phyloP scores from a whole-genome alignment of 2,797 vertebrate species.

The Acropternis orthonyx region DNA sequence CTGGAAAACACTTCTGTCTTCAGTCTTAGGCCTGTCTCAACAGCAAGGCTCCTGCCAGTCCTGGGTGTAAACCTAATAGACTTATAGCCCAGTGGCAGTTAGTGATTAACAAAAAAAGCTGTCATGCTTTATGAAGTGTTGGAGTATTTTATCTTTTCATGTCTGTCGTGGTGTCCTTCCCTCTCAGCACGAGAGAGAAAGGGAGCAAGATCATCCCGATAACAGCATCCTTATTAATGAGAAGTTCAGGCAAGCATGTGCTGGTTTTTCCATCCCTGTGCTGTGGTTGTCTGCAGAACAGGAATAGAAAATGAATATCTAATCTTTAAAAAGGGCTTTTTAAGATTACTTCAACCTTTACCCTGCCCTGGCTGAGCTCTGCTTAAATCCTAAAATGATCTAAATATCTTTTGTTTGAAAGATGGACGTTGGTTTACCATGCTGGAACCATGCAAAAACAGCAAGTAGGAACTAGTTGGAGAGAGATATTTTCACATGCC shows the following conservation, averaged over 20 bases:
- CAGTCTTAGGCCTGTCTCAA: background rate
- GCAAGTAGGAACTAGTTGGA: background rate
- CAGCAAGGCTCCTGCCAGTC: background rate
- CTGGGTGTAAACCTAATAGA: background rate
- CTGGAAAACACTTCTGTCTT: background rate
- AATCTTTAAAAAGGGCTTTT: constrained; percentile 37
- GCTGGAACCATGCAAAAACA: background rate
- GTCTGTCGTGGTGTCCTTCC: constrained; percentile 12
- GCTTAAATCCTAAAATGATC: constrained; percentile 19
- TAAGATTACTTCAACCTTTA: constrained; percentile 32
- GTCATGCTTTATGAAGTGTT: background rate
- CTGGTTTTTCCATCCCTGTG: background rate
- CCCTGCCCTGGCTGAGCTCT: background rate
- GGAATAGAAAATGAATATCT: background rate
- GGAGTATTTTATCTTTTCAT: background rate
- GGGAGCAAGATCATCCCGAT: background rate
- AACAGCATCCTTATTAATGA: background rate
- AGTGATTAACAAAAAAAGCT: background rate
- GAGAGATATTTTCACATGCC: background rate
- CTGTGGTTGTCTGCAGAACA: constrained; percentile 22
- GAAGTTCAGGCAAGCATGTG: constrained; percentile 14
- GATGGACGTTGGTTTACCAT: background rate
- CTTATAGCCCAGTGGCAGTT: background rate
- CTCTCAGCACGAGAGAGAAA: background rate
- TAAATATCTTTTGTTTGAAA: constrained; percentile 20